Evolutionary conservation across 2,113 vertebrate species (phyloP).

Genomic region (Colaptes auratus): DNA sequence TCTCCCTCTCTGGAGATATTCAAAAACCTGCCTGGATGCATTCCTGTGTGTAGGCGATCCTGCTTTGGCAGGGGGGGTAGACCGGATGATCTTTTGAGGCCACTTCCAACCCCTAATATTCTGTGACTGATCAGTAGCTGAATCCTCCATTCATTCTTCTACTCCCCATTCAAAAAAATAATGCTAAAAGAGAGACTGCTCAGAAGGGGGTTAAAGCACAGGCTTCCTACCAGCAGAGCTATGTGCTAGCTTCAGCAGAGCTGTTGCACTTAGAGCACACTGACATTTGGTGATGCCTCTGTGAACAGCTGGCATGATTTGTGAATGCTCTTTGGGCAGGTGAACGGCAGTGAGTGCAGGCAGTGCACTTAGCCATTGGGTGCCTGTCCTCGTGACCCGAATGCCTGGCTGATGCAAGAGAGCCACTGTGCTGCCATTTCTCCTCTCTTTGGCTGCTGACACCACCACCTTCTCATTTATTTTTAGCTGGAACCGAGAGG

Average conservation of each 20-base stretch:
- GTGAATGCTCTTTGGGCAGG: constrained; percentile 39
- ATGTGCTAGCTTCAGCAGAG: constrained; percentile 56
- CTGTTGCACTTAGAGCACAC: neutral
- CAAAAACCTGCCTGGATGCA: too few species aligned
- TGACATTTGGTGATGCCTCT: constrained; percentile 66
- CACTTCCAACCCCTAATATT: too few species aligned
- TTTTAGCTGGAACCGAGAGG: constrained; percentile 1
- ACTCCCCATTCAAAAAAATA: neutral
- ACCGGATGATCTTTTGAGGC: too few species aligned
- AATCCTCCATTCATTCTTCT: neutral
- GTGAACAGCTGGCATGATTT: constrained; percentile 65
- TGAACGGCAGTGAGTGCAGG: neutral
- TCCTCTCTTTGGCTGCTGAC: neutral
- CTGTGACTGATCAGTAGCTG: neutral
- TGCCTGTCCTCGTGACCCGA: neutral
- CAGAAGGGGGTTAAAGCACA: constrained; percentile 22
- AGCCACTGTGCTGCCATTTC: neutral
- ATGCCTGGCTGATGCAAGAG: neutral
- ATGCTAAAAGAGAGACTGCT: neutral
- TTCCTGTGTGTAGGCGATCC: too few species aligned
- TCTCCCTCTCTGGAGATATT: too few species aligned
- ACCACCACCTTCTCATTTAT: constrained; percentile 16
- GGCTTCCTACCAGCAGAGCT: constrained; percentile 20
- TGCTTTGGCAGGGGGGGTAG: too few species aligned
- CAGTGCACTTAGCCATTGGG: neutral